A percentile compares a stretch with the other conserved stretches of the same genome.
Evolutionary conservation across 2,797 vertebrate species (phyloP).

Genomic region (Hydrocynus forskahlii): DNA sequence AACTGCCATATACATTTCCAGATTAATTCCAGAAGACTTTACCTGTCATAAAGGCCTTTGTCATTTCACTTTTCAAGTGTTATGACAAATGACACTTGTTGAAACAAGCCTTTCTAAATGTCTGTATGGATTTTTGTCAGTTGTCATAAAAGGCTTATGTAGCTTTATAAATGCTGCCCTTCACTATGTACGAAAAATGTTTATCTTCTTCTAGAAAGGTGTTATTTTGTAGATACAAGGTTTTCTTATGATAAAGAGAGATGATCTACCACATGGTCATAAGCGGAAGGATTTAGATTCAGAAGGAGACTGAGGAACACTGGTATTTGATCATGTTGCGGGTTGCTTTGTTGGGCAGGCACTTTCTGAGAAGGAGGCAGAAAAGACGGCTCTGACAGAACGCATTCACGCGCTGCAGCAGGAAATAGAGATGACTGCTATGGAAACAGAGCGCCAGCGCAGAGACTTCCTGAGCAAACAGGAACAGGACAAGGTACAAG

Average conservation of each 20-base stretch:
- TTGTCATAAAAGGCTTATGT: too few species aligned
- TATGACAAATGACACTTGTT: too few species aligned
- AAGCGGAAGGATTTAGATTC: not conserved
- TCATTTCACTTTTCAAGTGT: too few species aligned
- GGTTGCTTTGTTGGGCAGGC: constrained; percentile 67
- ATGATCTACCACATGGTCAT: not conserved
- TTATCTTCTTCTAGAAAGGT: not conserved
- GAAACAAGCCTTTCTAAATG: too few species aligned
- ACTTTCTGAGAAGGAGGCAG: constrained; percentile 79
- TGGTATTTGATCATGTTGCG: not conserved
- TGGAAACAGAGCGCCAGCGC: constrained; percentile 69
- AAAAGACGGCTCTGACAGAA: constrained; percentile 73
- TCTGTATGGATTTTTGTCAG: too few species aligned
- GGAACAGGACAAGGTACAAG: constrained; percentile 79
- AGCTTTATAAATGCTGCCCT: too few species aligned
- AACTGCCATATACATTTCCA: too few species aligned
- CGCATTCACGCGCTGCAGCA: constrained; percentile 70
- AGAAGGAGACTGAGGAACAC: not conserved
- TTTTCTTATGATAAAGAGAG: not conserved
- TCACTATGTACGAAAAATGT: not conserved
- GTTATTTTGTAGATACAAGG: not conserved
- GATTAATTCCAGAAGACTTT: too few species aligned
- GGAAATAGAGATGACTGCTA: constrained; percentile 67
- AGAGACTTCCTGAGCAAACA: constrained; percentile 75
- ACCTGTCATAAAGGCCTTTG: too few species aligned